A percentile compares a stretch with the other conserved stretches of the same genome.
Conservation (phyloP, 2,113 vertebrate genomes). For the Shinisaurus crocodilurus region DNA sequence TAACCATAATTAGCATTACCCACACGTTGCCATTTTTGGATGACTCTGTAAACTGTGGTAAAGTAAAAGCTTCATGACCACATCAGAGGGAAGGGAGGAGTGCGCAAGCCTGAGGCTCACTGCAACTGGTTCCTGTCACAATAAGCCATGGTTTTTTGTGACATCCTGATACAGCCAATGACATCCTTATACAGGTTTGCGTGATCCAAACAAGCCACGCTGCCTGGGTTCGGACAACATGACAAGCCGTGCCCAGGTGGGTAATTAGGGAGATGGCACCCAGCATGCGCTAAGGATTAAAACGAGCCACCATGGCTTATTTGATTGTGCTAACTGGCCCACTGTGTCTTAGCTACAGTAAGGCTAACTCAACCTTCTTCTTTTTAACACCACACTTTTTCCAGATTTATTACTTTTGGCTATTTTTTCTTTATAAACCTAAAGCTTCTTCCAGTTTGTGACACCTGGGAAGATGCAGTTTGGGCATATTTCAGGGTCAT, state of each 20-base stretch:
- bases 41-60: no score
- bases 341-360: background rate
- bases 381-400: background rate
- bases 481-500: slow-evolving; percentile 96
- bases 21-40: background rate
- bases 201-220: no score
- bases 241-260: no score
- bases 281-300: no score
- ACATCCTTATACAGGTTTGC: no score
- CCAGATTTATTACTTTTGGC: slow-evolving; percentile 16
- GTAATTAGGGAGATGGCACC: no score
- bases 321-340: background rate
- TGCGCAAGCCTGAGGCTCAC: background rate
- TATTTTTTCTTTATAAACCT: slow-evolving; percentile 27
- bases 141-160: background rate
- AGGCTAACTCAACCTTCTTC: background rate
- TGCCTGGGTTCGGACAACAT: no score
- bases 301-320: no score
- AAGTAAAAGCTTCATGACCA: background rate
- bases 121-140: background rate
- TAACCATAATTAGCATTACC: background rate
- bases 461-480: slow-evolving; percentile 95
- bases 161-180: no score
- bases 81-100: background rate
- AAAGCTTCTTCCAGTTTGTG: slow-evolving; percentile 93